Base-by-base conservation (phyloP, 2,888 invertebrate genomes). In the Troides helena region DNA sequence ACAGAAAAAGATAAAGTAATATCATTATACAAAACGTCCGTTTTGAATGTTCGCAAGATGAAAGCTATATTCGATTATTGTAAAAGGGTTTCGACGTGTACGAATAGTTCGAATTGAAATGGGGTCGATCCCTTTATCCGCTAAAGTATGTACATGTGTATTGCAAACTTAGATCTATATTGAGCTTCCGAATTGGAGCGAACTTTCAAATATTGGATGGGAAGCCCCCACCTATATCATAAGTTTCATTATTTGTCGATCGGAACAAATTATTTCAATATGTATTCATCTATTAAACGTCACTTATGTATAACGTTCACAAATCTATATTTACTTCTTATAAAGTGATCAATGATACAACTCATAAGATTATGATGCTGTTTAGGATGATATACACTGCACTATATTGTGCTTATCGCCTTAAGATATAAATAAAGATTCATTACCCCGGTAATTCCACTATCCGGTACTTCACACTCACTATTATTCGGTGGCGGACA, bases 21-120 rank as follows among this genome's bases (percentile, higher is more conserved):
- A 85, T 78, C 78, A 85, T 85, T 84, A 85, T 82, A 84, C 81
- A 80, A 81, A 84, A 83, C 80, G 83, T 80, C 78, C 80, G 75
- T 80, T 78, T 78, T 77, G 79, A 84, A 82, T 82, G 81, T 80
- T 77, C 80, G 77, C 81, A 82, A 84, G 83, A 86, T 84, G 86
- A 86, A 85, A 84, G 83, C 81, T 82, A 85, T 85, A 88, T 89
- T 88, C 84, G 85, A 87, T 86, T 85, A 86, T 83, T 80, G 80
- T 87, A 82, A 89, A 86, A 88, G 87, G 89, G 85, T 87, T 85
- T 80, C 77, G 82, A 81, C 81, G 78, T 81, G 79, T 85, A 85
- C 81, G 83, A 80, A 87, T 85, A 85, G 84, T 83, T 80, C 75
- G 80, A 79, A 81, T 82, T 79, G 81, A 80, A 84, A 83, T 82